Evolutionary conservation across 2,113 vertebrate genomes (phyloP).

Genomic region (Mormyrus lacerda): DNA sequence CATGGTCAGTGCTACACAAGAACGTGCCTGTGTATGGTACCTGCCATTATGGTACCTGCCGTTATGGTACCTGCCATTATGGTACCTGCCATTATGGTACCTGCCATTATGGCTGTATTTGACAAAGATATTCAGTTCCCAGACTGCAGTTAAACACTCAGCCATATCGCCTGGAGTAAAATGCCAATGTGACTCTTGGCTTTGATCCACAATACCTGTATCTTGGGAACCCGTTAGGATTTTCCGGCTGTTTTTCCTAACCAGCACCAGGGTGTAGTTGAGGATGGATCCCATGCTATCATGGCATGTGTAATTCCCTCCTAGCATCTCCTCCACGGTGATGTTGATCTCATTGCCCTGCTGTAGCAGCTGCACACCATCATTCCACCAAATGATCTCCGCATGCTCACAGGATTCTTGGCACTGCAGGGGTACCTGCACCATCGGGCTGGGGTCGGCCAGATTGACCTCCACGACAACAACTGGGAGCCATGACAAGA

Average conservation of each 20-base stretch:
- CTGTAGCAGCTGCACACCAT: constrained; percentile 1
- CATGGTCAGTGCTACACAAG: neutral
- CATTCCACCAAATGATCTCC: constrained; percentile 29
- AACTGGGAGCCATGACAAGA: constrained; percentile 2
- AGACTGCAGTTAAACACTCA: neutral
- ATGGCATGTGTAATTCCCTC: constrained; percentile 35
- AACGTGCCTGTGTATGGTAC: neutral
- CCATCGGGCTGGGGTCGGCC: neutral
- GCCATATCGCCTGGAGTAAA: neutral
- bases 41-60: neutral
- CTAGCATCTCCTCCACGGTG: constrained; percentile 33
- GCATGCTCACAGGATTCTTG: constrained; percentile 18
- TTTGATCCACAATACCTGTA: constrained; percentile 22
- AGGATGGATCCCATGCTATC: constrained; percentile 20
- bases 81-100: no score
- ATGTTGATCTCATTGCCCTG: constrained; percentile 26
- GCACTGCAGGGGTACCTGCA: constrained; percentile 31
- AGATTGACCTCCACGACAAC: constrained; percentile 27
- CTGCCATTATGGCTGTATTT: neutral
- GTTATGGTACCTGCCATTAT: neutral
- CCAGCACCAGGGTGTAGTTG: constrained; percentile 38
- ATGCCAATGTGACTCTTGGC: neutral
- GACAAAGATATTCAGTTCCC: neutral
- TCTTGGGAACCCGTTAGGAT: constrained; percentile 29
- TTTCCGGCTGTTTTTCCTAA: constrained; percentile 27